Conservation (phyloP, 2,888 invertebrate genomes). For the Drosophila parthenogenetica region DNA sequence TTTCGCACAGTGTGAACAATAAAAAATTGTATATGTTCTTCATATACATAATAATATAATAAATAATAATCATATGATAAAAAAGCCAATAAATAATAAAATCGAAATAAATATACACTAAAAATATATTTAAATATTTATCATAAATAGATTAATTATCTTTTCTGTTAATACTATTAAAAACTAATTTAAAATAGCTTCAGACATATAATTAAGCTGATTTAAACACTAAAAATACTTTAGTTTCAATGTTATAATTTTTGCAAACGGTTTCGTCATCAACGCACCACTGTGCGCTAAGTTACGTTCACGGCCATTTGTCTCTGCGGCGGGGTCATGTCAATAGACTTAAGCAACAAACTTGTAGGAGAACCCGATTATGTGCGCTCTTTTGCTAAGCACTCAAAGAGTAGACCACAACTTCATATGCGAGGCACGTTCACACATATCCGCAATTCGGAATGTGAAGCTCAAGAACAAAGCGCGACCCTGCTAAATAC, state of each 20-base stretch:
- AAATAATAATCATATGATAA: no score
- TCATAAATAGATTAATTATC: no score
- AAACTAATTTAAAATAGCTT: no score
- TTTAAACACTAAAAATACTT: no score
- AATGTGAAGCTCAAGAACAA: conserved; percentile 70
- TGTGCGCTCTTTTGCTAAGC: conserved; percentile 9
- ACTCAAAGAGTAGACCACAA: conserved; percentile 20
- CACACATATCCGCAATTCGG: conserved; percentile 68
- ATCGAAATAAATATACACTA: no score
- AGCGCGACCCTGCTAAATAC: conserved; percentile 47
- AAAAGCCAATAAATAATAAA: no score
- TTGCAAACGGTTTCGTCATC: neutral
- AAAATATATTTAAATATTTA: no score
- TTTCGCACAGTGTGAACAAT: neutral
- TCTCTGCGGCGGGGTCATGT: conserved; percentile 23
- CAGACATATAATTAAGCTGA: no score
- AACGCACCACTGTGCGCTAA: neutral
- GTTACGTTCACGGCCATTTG: conserved; percentile 25
- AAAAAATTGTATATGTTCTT: no score
- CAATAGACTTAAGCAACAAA: conserved; percentile 37
- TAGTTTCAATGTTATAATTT: neutral
- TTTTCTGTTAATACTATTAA: no score
- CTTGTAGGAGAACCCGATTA: conserved; percentile 24
- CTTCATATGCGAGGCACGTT: conserved; percentile 66
- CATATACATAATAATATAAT: no score